Conservation (phyloP, 2,797 vertebrate species). For the Odontamblyopus lacepedii region DNA sequence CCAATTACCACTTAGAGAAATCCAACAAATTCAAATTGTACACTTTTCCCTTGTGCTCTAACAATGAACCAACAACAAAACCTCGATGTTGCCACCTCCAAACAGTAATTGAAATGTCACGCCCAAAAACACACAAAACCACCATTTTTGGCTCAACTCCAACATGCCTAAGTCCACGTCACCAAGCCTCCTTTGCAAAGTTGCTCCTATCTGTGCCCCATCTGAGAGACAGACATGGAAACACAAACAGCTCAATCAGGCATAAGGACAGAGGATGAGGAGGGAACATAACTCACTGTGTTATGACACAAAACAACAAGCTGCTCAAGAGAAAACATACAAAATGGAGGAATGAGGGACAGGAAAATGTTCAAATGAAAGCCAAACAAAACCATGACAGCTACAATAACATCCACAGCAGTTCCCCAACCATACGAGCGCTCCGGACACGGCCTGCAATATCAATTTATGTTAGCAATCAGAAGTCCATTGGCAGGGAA, state of each 20-base stretch:
- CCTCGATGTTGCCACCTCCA: not conserved
- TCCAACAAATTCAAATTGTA: not conserved
- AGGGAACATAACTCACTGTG: constrained; percentile 66
- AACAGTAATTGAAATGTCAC: not conserved
- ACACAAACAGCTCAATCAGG: constrained; percentile 63
- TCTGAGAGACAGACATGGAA: constrained; percentile 44
- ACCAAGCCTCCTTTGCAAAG: constrained; percentile 36
- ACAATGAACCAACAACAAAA: constrained; percentile 1
- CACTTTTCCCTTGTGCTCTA: not conserved
- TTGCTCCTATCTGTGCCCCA: constrained; percentile 34
- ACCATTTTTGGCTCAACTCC: constrained; percentile 21
- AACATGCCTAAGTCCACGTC: constrained; percentile 26
- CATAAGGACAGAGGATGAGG: constrained; percentile 58
- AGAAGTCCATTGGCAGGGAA: constrained; percentile 47
- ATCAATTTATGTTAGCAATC: constrained; percentile 73
- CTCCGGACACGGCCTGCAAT: constrained; percentile 58
- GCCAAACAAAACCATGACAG: constrained; percentile 76
- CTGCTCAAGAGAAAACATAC: constrained; percentile 73
- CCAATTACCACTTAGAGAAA: too few species aligned
- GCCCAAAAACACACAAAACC: constrained; percentile 5
- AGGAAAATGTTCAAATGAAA: constrained; percentile 78
- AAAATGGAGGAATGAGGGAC: constrained; percentile 74
- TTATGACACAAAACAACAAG: constrained; percentile 82
- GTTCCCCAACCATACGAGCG: constrained; percentile 50
- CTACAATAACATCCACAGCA: constrained; percentile 77